These are phyloP conservation scores for Beroe ovata DNA, from an alignment of 37 sponge, comb jelly and placozoan genomes.

Conservation along the genomic window DNA sequence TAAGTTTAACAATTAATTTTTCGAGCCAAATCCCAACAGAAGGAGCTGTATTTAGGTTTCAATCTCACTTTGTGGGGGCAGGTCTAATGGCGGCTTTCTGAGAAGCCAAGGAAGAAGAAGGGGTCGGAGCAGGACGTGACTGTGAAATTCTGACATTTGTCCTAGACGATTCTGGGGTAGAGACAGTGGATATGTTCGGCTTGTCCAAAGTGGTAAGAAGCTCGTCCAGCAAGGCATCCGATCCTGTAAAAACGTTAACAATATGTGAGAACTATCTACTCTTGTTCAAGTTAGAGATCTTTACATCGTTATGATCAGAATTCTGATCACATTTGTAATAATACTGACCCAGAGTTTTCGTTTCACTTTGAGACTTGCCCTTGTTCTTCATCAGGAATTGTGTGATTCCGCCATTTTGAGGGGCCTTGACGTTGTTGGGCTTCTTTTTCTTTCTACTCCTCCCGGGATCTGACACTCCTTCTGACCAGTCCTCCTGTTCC, in stretches of 20 bases:
- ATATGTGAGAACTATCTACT: too few relatives aligned
- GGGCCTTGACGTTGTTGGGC: constrained; percentile 19
- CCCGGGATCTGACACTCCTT: background rate
- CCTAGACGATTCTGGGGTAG: background rate
- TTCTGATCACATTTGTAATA: too few relatives aligned
- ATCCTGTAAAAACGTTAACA: too few relatives aligned
- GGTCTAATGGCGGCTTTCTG: constrained; percentile 26
- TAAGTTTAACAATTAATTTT: too few relatives aligned
- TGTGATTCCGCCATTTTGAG: background rate
- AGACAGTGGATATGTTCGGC: constrained; percentile 38
- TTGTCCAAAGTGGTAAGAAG: constrained; percentile 33
- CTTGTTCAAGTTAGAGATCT: too few relatives aligned
- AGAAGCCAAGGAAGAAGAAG: background rate
- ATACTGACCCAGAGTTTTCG: constrained; percentile 32
- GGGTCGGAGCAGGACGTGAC: background rate
- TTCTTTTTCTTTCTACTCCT: constrained; percentile 27
- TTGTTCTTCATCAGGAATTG: constrained; percentile 26
- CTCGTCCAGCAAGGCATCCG: constrained; percentile 61
- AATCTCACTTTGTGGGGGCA: constrained; percentile 47
- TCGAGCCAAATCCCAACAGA: too few relatives aligned
- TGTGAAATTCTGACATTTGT: background rate
- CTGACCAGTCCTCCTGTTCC: constrained; percentile 57
- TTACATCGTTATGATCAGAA: too few relatives aligned
- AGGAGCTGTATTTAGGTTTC: background rate
- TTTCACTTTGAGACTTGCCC: constrained; percentile 23